These are phyloP conservation scores for Alaudala cheleensis DNA, from an alignment of 2,113 vertebrate species.

Conservation along the genomic window DNA sequence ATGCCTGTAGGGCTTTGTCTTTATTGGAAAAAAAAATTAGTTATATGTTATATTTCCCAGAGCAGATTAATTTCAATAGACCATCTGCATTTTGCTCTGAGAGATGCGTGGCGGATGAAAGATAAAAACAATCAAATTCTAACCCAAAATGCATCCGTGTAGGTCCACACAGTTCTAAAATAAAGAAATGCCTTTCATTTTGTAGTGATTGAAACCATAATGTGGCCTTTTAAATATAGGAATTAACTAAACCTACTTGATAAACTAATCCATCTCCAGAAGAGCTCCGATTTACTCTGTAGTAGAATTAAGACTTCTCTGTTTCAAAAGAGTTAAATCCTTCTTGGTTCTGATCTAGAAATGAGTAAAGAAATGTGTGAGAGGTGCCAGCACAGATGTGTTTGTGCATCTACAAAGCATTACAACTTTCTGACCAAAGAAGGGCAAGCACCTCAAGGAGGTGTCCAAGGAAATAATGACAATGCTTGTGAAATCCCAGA, in stretches of 20 bases:
- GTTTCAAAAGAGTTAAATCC: background rate
- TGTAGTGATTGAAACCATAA: background rate
- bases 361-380: background rate
- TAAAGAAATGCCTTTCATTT: background rate
- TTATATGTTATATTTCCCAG: background rate
- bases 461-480: conserved; percentile 51
- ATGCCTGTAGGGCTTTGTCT: background rate
- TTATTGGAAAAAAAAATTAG: background rate
- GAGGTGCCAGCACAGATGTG: background rate
- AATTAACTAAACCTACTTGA: background rate
- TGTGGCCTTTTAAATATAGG: background rate
- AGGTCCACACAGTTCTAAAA: background rate
- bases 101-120: background rate
- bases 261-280: background rate
- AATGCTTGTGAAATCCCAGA: conserved; percentile 55
- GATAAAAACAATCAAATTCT: background rate
- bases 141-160: background rate
- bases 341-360: background rate
- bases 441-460: background rate
- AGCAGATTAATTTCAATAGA: background rate
- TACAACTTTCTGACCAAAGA: background rate
- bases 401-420: background rate
- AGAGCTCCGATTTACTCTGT: background rate
- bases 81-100: background rate
- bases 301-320: background rate